Conservation (phyloP, 64 coral and sea anemone species). For the Acropora yongei region DNA sequence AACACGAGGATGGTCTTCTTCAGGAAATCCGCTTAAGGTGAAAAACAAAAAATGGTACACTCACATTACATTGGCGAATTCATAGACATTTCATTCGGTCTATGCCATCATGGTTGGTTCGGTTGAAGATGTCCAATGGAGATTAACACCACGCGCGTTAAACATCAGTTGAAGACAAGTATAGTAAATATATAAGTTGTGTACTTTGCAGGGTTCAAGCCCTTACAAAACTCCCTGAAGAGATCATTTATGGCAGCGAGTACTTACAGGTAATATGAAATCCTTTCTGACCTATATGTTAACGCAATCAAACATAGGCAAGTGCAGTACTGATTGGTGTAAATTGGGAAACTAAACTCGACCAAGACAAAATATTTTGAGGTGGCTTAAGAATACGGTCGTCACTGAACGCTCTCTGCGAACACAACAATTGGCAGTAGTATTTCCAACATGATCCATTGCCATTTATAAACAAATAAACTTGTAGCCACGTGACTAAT, state of each 20-base stretch:
- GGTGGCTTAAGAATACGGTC: too few relatives aligned
- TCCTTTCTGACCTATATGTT: neutral
- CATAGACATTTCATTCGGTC: neutral
- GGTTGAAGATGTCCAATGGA: too few relatives aligned
- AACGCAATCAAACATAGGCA: too few relatives aligned
- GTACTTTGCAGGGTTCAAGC: constrained; percentile 45
- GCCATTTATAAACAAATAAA: neutral
- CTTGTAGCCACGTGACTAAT: neutral
- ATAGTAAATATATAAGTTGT: neutral
- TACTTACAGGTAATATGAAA: constrained; percentile 62
- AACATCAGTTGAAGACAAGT: too few relatives aligned
- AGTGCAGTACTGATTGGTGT: too few relatives aligned
- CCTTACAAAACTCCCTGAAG: constrained; percentile 69
- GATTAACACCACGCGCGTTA: too few relatives aligned
- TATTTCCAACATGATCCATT: neutral
- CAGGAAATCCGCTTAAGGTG: constrained; percentile 48
- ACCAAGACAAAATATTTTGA: too few relatives aligned
- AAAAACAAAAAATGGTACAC: neutral
- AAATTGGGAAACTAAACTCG: too few relatives aligned
- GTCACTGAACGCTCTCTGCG: too few relatives aligned
- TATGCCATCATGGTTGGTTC: too few relatives aligned
- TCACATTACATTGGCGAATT: too few relatives aligned
- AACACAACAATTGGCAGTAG: too few relatives aligned
- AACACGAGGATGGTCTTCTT: constrained; percentile 46
- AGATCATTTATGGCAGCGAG: constrained; percentile 78